Percentiles rank a stretch among this genome's conserved stretches.
Evolutionary conservation across 2,113 vertebrate species (phyloP).

Genomic region (Misgurnus mizolepis): DNA sequence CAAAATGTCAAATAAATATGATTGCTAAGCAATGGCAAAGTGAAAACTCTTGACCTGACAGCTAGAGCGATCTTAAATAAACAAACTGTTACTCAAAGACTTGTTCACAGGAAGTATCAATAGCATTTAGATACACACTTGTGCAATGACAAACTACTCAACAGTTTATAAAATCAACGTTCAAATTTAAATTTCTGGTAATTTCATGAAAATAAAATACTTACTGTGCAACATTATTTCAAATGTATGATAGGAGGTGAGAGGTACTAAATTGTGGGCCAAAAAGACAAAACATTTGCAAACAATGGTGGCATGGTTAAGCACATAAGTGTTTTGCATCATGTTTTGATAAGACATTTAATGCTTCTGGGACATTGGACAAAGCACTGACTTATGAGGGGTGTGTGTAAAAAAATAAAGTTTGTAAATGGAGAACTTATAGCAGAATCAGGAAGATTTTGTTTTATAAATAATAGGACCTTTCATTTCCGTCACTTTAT

Average conservation of each 20-base stretch:
- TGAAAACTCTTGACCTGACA: neutral
- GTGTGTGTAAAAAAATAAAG: constrained; percentile 54
- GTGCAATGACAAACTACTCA: neutral
- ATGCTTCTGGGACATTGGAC: constrained; percentile 79
- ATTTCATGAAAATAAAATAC: constrained; percentile 61
- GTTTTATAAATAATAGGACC: too few species aligned
- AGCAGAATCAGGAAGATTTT: too few species aligned
- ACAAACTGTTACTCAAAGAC: neutral
- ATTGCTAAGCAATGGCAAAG: neutral
- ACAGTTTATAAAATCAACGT: neutral
- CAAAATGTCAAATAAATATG: neutral
- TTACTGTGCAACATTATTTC: constrained; percentile 66
- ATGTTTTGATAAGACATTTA: constrained; percentile 64
- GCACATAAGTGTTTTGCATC: constrained; percentile 68
- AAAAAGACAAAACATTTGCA: constrained; percentile 46
- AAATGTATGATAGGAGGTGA: constrained; percentile 26
- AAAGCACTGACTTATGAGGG: constrained; percentile 61
- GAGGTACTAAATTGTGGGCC: constrained; percentile 30
- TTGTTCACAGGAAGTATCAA: neutral
- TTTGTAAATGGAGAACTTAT: neutral
- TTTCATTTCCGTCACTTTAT: too few species aligned
- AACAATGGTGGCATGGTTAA: constrained; percentile 62
- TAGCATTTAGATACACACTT: neutral
- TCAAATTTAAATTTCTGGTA: neutral
- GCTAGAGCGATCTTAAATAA: neutral